Conservation (phyloP, 1,140 invertebrate genomes). For the Papilio xuthus region DNA sequence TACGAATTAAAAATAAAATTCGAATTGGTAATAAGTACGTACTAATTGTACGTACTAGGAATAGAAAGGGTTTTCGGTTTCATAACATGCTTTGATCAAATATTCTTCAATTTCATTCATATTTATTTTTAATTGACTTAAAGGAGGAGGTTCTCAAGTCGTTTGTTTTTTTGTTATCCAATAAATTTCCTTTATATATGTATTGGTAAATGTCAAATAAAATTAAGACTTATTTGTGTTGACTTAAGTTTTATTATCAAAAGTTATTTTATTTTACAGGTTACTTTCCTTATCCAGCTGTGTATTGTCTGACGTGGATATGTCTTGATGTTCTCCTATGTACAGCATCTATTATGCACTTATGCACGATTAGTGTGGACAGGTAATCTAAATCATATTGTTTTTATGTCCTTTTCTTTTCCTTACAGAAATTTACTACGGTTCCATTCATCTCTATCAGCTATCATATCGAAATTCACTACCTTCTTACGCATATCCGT, state of each 20-base stretch:
- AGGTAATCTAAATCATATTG: conserved; percentile 78
- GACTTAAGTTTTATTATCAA: conserved; percentile 40
- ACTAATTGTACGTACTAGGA: too few species aligned
- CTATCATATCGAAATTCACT: not conserved
- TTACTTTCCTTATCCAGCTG: conserved; percentile 90
- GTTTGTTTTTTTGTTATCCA: too few species aligned
- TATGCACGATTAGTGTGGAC: conserved; percentile 97
- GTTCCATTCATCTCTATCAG: not conserved
- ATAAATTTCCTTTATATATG: too few species aligned
- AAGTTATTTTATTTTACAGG: conserved; percentile 86
- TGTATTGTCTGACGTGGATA: conserved; percentile 93
- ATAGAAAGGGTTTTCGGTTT: too few species aligned
- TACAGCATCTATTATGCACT: conserved; percentile 97
- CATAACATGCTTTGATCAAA: too few species aligned
- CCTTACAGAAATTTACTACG: not conserved
- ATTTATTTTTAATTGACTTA: too few species aligned
- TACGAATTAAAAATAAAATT: too few species aligned
- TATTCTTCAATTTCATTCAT: too few species aligned
- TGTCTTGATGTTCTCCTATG: conserved; percentile 96
- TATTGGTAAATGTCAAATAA: not conserved
- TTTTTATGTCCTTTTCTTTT: not conserved
- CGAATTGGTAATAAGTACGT: too few species aligned
- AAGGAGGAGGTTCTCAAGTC: too few species aligned
- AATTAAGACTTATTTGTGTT: not conserved
- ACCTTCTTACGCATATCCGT: not conserved